These are phyloP conservation scores for Spinus pinus DNA, from an alignment of 2,797 vertebrate genomes.

Conservation along the genomic window DNA sequence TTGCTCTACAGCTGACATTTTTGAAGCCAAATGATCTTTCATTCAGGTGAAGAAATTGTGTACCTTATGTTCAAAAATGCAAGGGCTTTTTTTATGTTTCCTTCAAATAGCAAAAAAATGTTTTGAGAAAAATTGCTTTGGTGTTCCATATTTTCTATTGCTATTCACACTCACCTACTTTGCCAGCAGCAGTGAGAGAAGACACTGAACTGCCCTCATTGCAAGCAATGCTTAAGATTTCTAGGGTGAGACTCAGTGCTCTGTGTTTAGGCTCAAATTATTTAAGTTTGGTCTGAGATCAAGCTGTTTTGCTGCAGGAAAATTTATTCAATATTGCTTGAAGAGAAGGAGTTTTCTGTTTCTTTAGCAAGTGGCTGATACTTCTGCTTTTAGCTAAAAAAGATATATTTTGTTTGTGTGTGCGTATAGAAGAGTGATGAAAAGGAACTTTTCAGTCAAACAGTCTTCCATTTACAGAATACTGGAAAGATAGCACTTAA, in stretches of 20 bases:
- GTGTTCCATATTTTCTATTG: background rate
- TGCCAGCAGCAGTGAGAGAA: background rate
- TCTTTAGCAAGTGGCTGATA: background rate
- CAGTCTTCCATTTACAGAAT: background rate
- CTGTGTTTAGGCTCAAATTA: background rate
- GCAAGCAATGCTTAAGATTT: background rate
- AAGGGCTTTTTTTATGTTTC: background rate
- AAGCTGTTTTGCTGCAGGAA: background rate
- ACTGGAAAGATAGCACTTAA: background rate
- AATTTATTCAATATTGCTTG: background rate
- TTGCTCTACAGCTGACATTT: background rate
- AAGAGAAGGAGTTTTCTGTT: background rate
- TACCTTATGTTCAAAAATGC: background rate
- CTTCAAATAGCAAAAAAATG: background rate
- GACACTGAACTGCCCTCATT: background rate
- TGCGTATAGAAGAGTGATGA: background rate
- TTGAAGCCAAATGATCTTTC: background rate
- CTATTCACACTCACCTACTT: background rate
- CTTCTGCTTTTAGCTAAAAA: background rate
- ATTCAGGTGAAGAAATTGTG: background rate
- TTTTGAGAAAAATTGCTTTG: background rate
- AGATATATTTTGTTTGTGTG: background rate
- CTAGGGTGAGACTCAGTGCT: background rate
- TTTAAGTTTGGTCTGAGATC: background rate
- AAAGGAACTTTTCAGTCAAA: background rate